A percentile compares a stretch with the other conserved stretches of the same genome.
Conservation (phyloP, 2,888 invertebrate genomes). For the Steinernema scapterisci region DNA sequence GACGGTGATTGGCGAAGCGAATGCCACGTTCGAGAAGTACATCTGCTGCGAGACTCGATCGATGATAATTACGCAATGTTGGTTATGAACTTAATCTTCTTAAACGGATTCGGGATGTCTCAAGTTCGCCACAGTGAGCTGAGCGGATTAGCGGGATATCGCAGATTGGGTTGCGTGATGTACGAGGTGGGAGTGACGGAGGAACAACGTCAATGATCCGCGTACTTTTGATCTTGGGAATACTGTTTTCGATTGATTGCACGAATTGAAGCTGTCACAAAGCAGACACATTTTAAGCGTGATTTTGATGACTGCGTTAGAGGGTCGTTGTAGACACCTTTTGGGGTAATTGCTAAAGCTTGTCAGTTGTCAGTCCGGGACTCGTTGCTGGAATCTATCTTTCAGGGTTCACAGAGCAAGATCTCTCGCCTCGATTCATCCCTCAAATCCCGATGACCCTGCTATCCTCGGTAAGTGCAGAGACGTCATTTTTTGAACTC, state of each 20-base stretch:
- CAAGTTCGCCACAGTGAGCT: background rate
- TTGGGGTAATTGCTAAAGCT: background rate
- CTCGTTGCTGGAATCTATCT: background rate
- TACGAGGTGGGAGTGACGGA: background rate
- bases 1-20: background rate
- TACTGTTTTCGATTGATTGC: no score
- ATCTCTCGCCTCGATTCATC: conserved; percentile 3
- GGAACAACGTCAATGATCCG: no score
- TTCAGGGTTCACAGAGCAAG: conserved; percentile 23
- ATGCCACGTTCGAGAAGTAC: conserved; percentile 1
- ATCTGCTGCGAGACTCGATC: conserved; percentile 28
- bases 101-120: background rate
- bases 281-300: no score
- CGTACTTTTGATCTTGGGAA: no score
- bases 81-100: conserved; percentile 9
- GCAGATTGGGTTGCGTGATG: background rate
- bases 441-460: conserved; percentile 17
- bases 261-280: no score
- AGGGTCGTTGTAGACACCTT: background rate
- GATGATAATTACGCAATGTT: conserved; percentile 27
- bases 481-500: background rate
- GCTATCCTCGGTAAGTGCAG: background rate
- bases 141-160: background rate
- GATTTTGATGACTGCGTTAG: no score
- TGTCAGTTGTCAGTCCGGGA: background rate